Evolutionary conservation across 2,113 vertebrate species (phyloP).

Genomic region (Cyanoramphus novaezelandiae): DNA sequence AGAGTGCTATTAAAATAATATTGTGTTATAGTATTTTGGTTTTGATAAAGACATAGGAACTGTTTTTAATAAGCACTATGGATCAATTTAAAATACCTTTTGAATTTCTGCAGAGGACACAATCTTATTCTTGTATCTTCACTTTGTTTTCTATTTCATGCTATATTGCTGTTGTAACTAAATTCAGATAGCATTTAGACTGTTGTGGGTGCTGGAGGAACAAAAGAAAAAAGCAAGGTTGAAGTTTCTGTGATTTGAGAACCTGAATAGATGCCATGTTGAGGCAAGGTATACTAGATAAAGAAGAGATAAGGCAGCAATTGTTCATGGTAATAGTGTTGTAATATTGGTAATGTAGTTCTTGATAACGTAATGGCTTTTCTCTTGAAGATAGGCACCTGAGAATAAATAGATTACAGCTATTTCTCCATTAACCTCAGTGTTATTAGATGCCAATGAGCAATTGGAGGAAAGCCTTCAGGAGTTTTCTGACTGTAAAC

Average conservation of each 20-base stretch:
- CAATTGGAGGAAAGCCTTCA: not conserved
- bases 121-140: not conserved
- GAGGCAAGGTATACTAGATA: not conserved
- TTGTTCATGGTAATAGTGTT: not conserved
- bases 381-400: not conserved
- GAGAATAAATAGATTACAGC: not conserved
- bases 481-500: not conserved
- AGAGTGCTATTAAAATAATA: not conserved
- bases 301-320: not conserved
- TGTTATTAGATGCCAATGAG: not conserved
- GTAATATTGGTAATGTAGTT: not conserved
- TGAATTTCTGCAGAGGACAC: not conserved
- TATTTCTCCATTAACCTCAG: not conserved
- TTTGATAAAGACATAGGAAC: not conserved
- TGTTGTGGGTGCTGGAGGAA: not conserved
- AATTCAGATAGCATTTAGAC: not conserved
- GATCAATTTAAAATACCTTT: not conserved
- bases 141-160: not conserved
- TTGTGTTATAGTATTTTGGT: not conserved
- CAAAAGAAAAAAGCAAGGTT: not conserved
- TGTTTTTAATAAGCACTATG: not conserved
- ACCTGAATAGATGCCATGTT: not conserved
- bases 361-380: not conserved
- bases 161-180: not conserved
- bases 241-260: not conserved